Evolutionary conservation across 1,140 invertebrate genomes (phyloP), one percentile per base, ranked within the genome.

Genomic region (Psilanteris sp.): DNA sequence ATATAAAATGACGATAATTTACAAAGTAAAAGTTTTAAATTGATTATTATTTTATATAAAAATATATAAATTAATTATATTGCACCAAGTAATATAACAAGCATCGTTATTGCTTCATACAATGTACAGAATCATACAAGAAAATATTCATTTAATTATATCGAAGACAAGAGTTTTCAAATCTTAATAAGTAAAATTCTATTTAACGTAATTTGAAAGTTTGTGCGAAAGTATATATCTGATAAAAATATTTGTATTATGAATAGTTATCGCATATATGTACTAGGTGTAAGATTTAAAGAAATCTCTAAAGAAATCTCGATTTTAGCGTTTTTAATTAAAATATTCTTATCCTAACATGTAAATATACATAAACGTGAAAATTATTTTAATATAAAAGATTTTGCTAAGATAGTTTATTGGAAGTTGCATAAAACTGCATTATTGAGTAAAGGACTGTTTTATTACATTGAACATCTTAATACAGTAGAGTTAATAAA

Each of bases 121-220:
- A 39, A 48, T 64, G 16, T 55, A 72, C 37, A 54, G 29, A 59
- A 29, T 54, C 44, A 48, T 62, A 59, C 43, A 67, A 7, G 34
- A 59, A 71, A 78, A 83, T 72, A 80, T 80, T 75, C 68, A 78
- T 59, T 13, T 43, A 54, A 77, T 77, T 43, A 57, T 81, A 76
- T 81, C 81, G 82, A 46, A 83, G 82, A 82, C 75, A 67, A 79
- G 77, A 73, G 43, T 48, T 54, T 83, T 80, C 79, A 80, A 57
- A 52, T 44, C 55, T 62, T 67, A n/a, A n/a, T n/a, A n/a, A n/a
- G n/a, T n/a, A n/a, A n/a, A n/a, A n/a, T n/a, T n/a, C n/a, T n/a
- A 20, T 27, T 32, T 36, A 41, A 68, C 50, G 37, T 11, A 9
- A 10, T n/a, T 48, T 43, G 20, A 8, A 48, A 34, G 37, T 29